Evolutionary conservation across 2,113 vertebrate genomes (phyloP), one percentile per base, ranked within the genome.

Genomic region (Paradisaea rubra): DNA sequence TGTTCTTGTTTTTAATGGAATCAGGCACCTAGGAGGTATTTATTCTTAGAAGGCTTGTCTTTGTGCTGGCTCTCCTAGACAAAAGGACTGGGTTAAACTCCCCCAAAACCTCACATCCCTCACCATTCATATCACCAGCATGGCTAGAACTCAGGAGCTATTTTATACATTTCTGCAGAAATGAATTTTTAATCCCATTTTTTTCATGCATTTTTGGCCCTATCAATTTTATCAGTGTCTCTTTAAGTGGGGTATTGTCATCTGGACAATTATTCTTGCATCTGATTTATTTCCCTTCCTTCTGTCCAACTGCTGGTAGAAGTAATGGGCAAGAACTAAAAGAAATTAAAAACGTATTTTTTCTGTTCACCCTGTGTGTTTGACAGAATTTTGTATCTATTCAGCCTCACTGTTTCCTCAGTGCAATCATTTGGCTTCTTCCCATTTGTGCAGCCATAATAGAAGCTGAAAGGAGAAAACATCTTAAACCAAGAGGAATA

Each of bases 311-410:
- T 83, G 91, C 86, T 94, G 76, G 72, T 68, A 93, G 60, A 92
- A 92, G 73, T 91, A 91, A 68, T 33, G 94, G 61, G 81, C 73
- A 90, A 92, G 65, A 95, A 70, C 68, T 83, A 47, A 78, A 87
- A 82, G 87, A 95, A 93, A 96, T 91, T 95, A 92, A 94, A 97
- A 22, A 10, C 56, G 35, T 95, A 68, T 95, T 87, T 96, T 95
- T 89, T 81, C 71, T 89, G 49, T 73, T 95, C 61, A 59, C 39
- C 63, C 44, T 3, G 16, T 77, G 63, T 76, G 33, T 94, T 95
- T 94, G 88, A 93, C 92, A 96, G 83, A 37, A 42, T 81, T 93
- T 94, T 88, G 45, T 88, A 68, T 95, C 79, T 85, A 30, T 70
- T 89, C 88, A 79, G 50, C 44, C 52, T 86, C 64, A 8, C 22